A percentile compares a stretch with the other conserved stretches of the same genome.
Evolutionary conservation across 2,888 invertebrate genomes (phyloP).

Genomic region (Chymomyza fuscimana): DNA sequence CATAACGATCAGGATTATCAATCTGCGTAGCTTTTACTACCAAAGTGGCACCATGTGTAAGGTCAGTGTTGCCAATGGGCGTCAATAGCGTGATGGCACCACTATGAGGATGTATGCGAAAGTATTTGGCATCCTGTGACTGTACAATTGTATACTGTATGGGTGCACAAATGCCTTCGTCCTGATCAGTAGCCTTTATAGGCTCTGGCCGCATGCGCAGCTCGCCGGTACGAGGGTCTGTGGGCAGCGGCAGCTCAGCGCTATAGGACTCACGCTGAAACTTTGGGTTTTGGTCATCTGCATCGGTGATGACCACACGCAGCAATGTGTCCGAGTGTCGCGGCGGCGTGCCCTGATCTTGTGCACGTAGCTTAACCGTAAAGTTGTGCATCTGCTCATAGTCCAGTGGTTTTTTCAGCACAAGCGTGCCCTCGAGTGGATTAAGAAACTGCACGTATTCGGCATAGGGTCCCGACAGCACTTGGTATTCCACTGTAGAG

Average conservation of each 20-base stretch:
- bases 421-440: conserved; percentile 90
- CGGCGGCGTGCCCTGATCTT: conserved; percentile 91
- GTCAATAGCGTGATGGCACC: conserved; percentile 77
- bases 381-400: conserved; percentile 90
- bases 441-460: conserved; percentile 92
- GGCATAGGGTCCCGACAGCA: conserved; percentile 88
- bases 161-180: conserved; percentile 79
- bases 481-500: conserved; percentile 90
- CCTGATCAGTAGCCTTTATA: conserved; percentile 89
- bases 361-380: conserved; percentile 86
- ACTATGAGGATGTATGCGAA: conserved; percentile 78
- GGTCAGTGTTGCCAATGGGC: conserved; percentile 79
- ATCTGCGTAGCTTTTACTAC: conserved; percentile 91
- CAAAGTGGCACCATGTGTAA: conserved; percentile 87
- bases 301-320: conserved; percentile 90
- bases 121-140: conserved; percentile 79
- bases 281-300: conserved; percentile 94
- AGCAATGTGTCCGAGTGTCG: conserved; percentile 87
- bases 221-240: conserved; percentile 81
- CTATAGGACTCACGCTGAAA: conserved; percentile 88
- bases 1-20: conserved; percentile 93
- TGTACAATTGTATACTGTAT: conserved; percentile 79
- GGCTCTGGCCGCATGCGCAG: conserved; percentile 86
- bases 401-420: conserved; percentile 89
- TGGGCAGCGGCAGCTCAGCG: conserved; percentile 86